Evolutionary conservation across 2,113 vertebrate species (phyloP).

Genomic region (Myotis lucifugus): DNA sequence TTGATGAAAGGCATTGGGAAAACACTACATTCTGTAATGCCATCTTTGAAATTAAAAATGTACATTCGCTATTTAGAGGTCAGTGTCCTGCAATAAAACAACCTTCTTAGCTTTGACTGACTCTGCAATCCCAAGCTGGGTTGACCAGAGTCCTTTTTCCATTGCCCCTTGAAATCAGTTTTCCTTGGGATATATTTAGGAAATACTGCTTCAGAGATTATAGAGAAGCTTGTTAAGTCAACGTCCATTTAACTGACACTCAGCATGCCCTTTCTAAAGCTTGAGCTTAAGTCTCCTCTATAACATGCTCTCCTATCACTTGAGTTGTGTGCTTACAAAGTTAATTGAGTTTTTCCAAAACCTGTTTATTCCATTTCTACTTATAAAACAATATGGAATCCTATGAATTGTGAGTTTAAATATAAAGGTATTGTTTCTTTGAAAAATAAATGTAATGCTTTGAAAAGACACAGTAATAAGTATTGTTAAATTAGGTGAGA

Average conservation of each 20-base stretch:
- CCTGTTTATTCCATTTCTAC: conserved; percentile 53
- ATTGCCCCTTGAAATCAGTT: not conserved
- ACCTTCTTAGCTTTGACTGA: not conserved
- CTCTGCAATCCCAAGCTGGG: not conserved
- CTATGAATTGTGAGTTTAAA: conserved; percentile 52
- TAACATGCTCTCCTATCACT: not conserved
- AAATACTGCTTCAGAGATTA: conserved; percentile 5
- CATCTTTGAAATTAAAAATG: not conserved
- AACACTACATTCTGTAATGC: not conserved
- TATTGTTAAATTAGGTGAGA: not conserved
- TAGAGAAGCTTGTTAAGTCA: not conserved
- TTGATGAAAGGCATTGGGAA: not conserved
- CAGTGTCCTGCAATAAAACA: not conserved
- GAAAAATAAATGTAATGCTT: conserved; percentile 57
- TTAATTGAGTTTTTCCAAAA: conserved; percentile 51
- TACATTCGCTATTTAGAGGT: not conserved
- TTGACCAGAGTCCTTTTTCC: not conserved
- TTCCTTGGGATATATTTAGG: not conserved
- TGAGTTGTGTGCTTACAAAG: conserved; percentile 49
- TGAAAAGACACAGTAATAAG: conserved; percentile 33
- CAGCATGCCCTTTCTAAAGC: not conserved
- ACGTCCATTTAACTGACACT: not conserved
- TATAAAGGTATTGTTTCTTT: conserved; percentile 70
- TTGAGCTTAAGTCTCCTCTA: not conserved
- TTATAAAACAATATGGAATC: conserved; percentile 66